A percentile compares a stretch with the other conserved stretches of the same genome.
Evolutionary conservation across 2,797 vertebrate genomes (phyloP).

Genomic region (Sardinella longiceps): DNA sequence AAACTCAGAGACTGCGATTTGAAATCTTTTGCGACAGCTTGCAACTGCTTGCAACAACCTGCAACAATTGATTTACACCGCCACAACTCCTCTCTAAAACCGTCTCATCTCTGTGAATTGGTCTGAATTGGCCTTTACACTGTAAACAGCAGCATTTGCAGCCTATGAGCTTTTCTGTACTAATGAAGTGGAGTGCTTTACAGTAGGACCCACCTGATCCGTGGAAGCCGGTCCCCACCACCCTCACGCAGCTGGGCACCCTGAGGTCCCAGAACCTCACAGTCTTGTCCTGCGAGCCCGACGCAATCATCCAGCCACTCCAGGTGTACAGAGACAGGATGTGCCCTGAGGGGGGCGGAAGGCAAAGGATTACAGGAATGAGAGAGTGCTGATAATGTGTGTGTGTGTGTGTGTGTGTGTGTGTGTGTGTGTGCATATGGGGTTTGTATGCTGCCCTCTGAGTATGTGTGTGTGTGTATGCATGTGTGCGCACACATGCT

Average conservation of each 20-base stretch:
- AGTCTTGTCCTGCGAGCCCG: conserved; percentile 97
- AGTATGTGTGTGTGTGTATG: background rate
- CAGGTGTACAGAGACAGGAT: conserved; percentile 96
- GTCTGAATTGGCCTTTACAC: background rate
- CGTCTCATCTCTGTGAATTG: too few species aligned
- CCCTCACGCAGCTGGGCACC: conserved; percentile 94
- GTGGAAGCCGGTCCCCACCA: conserved; percentile 87
- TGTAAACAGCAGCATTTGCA: background rate
- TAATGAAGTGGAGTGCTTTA: background rate
- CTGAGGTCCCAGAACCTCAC: conserved; percentile 97
- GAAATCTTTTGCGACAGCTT: too few species aligned
- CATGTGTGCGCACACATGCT: background rate
- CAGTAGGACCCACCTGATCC: conserved; percentile 81
- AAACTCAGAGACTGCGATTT: too few species aligned
- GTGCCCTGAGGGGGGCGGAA: conserved; percentile 79
- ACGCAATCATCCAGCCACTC: conserved; percentile 99
- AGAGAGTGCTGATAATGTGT: background rate
- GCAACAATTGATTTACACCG: too few species aligned
- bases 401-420: background rate
- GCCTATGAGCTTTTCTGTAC: too few species aligned
- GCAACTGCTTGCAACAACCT: too few species aligned
- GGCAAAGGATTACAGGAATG: background rate
- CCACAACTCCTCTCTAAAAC: too few species aligned
- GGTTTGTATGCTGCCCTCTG: too few species aligned
- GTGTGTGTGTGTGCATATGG: background rate